Percentiles rank a stretch among this genome's conserved stretches.
phyloP scores from a whole-genome alignment of 2,797 vertebrate species.

The Trichosurus vulpecula region DNA sequence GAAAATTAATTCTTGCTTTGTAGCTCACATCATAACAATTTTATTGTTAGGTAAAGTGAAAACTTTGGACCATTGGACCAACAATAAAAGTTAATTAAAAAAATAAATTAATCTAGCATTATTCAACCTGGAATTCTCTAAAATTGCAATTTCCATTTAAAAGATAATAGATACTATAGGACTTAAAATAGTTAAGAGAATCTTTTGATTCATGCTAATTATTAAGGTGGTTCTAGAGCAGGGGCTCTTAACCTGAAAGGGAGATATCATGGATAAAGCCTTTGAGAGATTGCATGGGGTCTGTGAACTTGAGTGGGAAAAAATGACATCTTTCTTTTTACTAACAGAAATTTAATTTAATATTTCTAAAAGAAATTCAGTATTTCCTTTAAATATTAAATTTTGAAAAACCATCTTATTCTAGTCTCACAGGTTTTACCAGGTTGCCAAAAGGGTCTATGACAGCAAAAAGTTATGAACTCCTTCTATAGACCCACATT shows the following conservation, averaged over 20 bases:
- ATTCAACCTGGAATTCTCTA: not conserved
- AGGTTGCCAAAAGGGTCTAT: not conserved
- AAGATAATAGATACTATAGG: not conserved
- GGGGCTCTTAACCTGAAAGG: not conserved
- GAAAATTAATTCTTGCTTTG: not conserved
- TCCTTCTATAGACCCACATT: not conserved
- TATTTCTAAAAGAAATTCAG: not conserved
- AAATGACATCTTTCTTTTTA: not conserved
- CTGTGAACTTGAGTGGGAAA: not conserved
- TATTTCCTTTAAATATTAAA: not conserved
- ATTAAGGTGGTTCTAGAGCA: not conserved
- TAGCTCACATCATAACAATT: conserved; percentile 1
- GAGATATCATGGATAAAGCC: not conserved
- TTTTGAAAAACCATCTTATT: not conserved
- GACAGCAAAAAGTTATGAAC: not conserved
- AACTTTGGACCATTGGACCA: not conserved
- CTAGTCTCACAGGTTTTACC: not conserved
- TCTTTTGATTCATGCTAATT: not conserved
- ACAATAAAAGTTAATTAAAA: not conserved
- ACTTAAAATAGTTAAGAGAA: not conserved
- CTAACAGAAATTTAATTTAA: not conserved
- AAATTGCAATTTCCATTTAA: not conserved
- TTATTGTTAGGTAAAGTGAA: not conserved
- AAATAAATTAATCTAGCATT: not conserved
- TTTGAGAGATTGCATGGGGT: not conserved